Evolutionary conservation across 2,888 invertebrate species (phyloP).

Genomic region (Oscheius sp.): DNA sequence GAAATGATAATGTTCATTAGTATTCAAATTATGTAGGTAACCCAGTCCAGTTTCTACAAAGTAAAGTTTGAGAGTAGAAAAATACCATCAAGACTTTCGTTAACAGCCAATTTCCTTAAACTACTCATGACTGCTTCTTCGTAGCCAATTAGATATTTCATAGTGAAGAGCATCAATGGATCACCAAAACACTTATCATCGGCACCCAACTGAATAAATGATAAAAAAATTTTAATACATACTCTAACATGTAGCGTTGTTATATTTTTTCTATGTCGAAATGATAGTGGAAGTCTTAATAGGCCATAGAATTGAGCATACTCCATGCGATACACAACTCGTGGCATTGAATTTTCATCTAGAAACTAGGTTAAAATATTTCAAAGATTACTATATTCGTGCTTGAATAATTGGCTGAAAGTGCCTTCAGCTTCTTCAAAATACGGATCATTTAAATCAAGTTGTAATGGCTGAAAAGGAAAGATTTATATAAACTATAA

Average conservation of each 20-base stretch:
- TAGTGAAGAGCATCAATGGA: slow-evolving; percentile 84
- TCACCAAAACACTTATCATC: slow-evolving; percentile 91
- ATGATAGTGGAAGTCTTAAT: slow-evolving; percentile 85
- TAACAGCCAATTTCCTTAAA: slow-evolving; percentile 91
- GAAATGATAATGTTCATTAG: slow-evolving; percentile 97
- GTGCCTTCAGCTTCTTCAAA: slow-evolving; percentile 6
- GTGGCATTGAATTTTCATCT: slow-evolving; percentile 70
- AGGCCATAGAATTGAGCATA: slow-evolving; percentile 97
- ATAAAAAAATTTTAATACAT: slow-evolving; percentile 20
- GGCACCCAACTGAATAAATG: slow-evolving; percentile 81
- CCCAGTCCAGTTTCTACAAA: slow-evolving; percentile 43
- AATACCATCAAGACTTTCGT: slow-evolving; percentile 91
- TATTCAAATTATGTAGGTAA: slow-evolving; percentile 84
- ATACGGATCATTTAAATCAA: slow-evolving; percentile 5
- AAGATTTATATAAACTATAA: neutral
- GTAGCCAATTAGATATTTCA: slow-evolving; percentile 92
- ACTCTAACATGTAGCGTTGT: slow-evolving; percentile 79
- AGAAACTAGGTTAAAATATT: neutral
- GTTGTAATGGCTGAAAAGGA: neutral
- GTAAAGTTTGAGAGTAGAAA: neutral
- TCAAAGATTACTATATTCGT: slow-evolving; percentile 1
- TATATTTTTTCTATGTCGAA: slow-evolving; percentile 80
- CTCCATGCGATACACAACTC: slow-evolving; percentile 92
- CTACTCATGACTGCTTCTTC: slow-evolving; percentile 96
- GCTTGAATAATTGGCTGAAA: slow-evolving; percentile 1